Base-by-base conservation (phyloP, 2,888 invertebrate genomes). In the Drosophila tanythrix region DNA sequence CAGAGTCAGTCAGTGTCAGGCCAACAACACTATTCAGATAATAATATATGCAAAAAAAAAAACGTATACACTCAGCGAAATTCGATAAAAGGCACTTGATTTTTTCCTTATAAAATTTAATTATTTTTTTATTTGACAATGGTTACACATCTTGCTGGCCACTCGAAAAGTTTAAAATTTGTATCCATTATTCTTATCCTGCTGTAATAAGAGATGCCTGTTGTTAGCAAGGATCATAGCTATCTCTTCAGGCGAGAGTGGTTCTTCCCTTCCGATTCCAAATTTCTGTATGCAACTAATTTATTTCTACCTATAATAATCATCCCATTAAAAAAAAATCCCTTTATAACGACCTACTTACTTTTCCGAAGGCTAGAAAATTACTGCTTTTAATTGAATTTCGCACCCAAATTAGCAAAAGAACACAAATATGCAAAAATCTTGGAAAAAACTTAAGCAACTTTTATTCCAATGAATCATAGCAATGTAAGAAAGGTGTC, bases 31-130 rank as follows among this genome's bases (percentile, higher is more conserved):
- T 62, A 72, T 58, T 48, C 69, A 83, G 73, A 75, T 87, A 78
- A 82, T 82, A 71, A 74, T 70, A 72, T 89, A 76, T 79, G 35
- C n/a, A 46, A 21, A 46, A 6, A 46, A 46, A 46, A 1, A 46
- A 38, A 8, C 46, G 15, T 1, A 25, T 15, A 46, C 25, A 46
- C 27, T 25, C 15, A 25, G 21, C 7, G 15, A 27, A 46, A 46
- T 15, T 46, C 15, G 8, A 13, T 21, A 46, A 15, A 25, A 21
- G 13, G 3, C 46, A 15, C 3, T 15, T 7, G 2, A 7, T 21
- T 25, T 46, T 21, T 46, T 15, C 7, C 21, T 3, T 15, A 25
- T 15, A 25, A 4, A 13, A 43, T 13, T 43, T 21, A 10, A 10
- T 31, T 31, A 21, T 31, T 31, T 8, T 31, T 31, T 31, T 31